These are phyloP conservation scores for Brachyptera putata DNA, from an alignment of 2,888 invertebrate genomes.

Conservation along the genomic window DNA sequence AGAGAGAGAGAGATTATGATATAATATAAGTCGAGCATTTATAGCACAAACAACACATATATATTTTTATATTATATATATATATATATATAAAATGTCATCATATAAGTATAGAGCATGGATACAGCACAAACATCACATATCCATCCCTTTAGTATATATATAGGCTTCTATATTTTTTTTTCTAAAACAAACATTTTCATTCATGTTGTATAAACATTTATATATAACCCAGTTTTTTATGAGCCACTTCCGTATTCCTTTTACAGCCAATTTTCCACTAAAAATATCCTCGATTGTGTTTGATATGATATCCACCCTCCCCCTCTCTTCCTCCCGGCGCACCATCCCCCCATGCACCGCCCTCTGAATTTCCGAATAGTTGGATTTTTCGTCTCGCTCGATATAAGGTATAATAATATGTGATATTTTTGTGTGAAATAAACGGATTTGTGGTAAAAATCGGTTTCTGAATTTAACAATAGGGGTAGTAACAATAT, in stretches of 20 bases:
- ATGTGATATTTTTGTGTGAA: constrained; percentile 2
- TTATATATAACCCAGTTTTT: constrained; percentile 3
- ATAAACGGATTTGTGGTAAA: constrained; percentile 23
- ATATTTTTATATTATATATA: no score
- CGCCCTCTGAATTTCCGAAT: constrained; percentile 19
- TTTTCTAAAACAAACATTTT: no score
- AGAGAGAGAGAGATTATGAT: no score
- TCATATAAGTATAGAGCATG: no score
- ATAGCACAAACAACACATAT: no score
- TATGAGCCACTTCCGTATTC: constrained; percentile 18
- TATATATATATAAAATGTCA: no score
- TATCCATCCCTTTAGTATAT: no score
- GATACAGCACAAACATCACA: no score
- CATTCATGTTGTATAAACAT: no score
- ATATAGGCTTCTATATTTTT: no score
- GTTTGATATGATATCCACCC: constrained; percentile 12
- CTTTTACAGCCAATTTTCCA: constrained; percentile 21
- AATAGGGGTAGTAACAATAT: constrained; percentile 7
- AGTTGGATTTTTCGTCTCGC: constrained; percentile 1
- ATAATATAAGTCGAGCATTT: no score
- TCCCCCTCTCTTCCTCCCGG: background rate
- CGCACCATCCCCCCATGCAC: background rate
- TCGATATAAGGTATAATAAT: constrained; percentile 14
- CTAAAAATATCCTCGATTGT: constrained; percentile 20
- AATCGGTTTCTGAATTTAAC: constrained; percentile 12